Evolutionary conservation across 2,888 invertebrate species (phyloP).

Genomic region (Volucella inflata): DNA sequence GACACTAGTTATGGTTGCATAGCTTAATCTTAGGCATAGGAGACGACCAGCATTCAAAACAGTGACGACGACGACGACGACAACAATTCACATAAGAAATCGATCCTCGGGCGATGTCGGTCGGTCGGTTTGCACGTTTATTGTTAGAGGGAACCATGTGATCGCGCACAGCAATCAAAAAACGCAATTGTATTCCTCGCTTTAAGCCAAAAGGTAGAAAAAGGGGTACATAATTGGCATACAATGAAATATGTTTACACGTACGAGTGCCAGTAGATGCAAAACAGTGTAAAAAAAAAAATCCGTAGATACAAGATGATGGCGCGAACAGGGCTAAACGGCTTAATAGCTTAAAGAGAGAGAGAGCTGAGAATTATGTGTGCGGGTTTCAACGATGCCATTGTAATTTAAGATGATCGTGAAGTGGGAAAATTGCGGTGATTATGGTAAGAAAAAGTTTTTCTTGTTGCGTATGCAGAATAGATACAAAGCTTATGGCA

Average conservation of each 20-base stretch:
- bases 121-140: conserved; percentile 60
- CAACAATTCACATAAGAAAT: conserved; percentile 69
- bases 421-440: conserved; percentile 70
- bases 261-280: conserved; percentile 46
- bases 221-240: conserved; percentile 64
- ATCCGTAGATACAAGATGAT: conserved; percentile 27
- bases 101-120: conserved; percentile 57
- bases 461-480: background rate
- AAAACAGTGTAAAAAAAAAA: conserved; percentile 62
- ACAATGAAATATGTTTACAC: conserved; percentile 47
- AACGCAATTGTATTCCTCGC: conserved; percentile 64
- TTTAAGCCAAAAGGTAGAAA: conserved; percentile 48
- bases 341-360: background rate
- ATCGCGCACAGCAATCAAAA: conserved; percentile 59
- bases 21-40: too few species aligned
- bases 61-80: background rate
- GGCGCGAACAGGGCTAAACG: conserved; percentile 22
- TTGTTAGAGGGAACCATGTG: conserved; percentile 64
- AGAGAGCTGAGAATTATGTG: conserved; percentile 57
- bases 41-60: background rate
- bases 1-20: too few species aligned
- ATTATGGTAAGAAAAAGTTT: conserved; percentile 42
- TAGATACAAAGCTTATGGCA: conserved; percentile 3
- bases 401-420: conserved; percentile 71
- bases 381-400: conserved; percentile 63